Conservation (phyloP, 2,113 vertebrate species). For the Chrysemys picta region DNA sequence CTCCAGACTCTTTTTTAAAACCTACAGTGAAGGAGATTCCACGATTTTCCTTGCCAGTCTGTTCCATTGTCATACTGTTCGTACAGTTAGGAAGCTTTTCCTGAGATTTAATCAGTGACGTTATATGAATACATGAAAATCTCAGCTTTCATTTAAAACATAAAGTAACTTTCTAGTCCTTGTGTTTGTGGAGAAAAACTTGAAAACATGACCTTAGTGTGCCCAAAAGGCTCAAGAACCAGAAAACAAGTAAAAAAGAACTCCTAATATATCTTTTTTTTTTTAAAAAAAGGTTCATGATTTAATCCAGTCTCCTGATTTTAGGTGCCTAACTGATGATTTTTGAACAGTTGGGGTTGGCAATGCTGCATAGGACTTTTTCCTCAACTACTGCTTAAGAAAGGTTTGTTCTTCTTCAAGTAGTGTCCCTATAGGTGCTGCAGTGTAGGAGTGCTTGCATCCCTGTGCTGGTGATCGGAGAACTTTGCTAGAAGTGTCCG, state of each 20-base stretch:
- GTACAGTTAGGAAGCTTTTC: background rate
- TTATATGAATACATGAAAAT: background rate
- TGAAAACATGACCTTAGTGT: background rate
- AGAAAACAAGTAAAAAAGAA: background rate
- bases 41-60: background rate
- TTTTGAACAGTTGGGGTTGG: background rate
- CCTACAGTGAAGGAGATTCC: background rate
- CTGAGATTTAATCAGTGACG: background rate
- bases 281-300: background rate
- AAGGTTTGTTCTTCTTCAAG: rapidly evolving
- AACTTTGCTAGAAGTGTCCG: too few species aligned
- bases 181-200: background rate
- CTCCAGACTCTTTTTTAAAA: background rate
- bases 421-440: too few species aligned
- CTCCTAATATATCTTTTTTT: background rate
- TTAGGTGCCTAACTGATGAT: background rate
- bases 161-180: background rate
- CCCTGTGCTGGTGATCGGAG: too few species aligned
- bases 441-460: too few species aligned
- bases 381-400: background rate
- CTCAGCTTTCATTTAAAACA: background rate
- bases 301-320: slow-evolving; percentile 1
- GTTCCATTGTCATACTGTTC: background rate
- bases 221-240: background rate
- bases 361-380: background rate